Evolutionary conservation across 1,140 invertebrate species (phyloP), one percentile per base, ranked within the genome.

Genomic region (Drosophila ambigua): DNA sequence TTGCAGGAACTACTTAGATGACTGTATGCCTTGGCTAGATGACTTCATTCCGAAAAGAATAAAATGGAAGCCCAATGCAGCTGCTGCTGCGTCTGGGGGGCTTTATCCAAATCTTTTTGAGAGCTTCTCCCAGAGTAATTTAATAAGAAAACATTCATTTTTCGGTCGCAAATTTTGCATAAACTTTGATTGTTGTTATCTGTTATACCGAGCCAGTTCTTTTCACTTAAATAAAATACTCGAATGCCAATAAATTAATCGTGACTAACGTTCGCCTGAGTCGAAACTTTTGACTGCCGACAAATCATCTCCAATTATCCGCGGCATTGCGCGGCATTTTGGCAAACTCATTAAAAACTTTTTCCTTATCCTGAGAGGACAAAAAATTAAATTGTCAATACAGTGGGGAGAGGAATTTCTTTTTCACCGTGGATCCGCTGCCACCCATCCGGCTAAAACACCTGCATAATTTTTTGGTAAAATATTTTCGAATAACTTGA

Each of bases 271-370:
- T 20, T 2, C 7, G 43, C 43, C 15, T 44, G 6, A 48, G 16
- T 46, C 26, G 16, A 72, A 72, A 72, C 53, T 72, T 62, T 72
- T 2, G 13, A n/a, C 55, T 44, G 46, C 9, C 41, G 41, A 71
- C 69, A 59, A 71, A 72, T 72, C 69, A 61, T 61, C 54, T 20
- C n/a, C 44, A 69, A 45, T 39, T 50, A 23, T 58, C n/a, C 64
- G 8, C 57, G 41, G 51, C 52, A 49, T 45, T 79, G 62, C 23
- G 15, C 78, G 59, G 83, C 84, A 88, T 83, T 83, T 89, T 88
- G 68, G 79, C 64, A 88, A 88, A 88, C 83, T 88, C 83, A 88
- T 88, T 88, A 88, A 89, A 87, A 87, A 88, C 60, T 87, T 87
- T 11, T 75, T 73, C 26, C 53, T 50, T 57, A 85, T 62, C 62